Evolutionary conservation across 1,140 invertebrate genomes (phyloP).

Genomic region (Aphelinus certus): DNA sequence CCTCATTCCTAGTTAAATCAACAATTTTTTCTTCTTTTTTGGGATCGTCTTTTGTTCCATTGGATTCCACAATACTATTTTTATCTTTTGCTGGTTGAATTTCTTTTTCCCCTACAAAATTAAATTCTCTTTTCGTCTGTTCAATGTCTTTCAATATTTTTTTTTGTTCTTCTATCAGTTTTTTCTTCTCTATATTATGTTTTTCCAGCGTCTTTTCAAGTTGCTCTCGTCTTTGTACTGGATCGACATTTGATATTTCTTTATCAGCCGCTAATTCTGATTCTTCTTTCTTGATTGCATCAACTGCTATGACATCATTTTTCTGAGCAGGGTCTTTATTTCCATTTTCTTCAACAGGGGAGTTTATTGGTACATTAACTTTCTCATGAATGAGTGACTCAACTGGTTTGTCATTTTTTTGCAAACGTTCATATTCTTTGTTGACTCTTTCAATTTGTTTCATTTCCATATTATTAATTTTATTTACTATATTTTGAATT

Average conservation of each 20-base stretch:
- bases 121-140: too few species aligned
- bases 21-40: too few species aligned
- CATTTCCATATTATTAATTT: conserved; percentile 41
- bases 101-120: too few species aligned
- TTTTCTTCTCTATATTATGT: conserved; percentile 68
- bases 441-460: conserved; percentile 39
- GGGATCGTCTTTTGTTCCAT: too few species aligned
- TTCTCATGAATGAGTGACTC: conserved; percentile 36
- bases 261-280: conserved; percentile 59
- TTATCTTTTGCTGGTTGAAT: too few species aligned
- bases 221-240: conserved; percentile 61
- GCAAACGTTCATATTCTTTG: conserved; percentile 49
- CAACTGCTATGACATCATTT: conserved; percentile 46
- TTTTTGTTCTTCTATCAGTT: conserved; percentile 66
- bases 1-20: too few species aligned
- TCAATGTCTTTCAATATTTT: conserved; percentile 69
- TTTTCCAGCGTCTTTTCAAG: conserved; percentile 69
- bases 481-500: conserved; percentile 44
- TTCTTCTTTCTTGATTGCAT: conserved; percentile 66
- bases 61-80: too few species aligned
- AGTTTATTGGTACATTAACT: conserved; percentile 52
- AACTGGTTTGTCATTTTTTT: conserved; percentile 39
- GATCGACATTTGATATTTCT: conserved; percentile 46
- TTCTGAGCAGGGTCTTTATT: conserved; percentile 40
- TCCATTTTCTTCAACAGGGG: conserved; percentile 59